A percentile compares a stretch with the other conserved stretches of the same genome.
These are phyloP conservation scores for honey bee (Apis mellifera) DNA, from an alignment of 1,140 invertebrate species.

Conservation along the genomic window Amel_HAv3.1 CM009934.2:12800001-12800500, in stretches of 20 bases:
- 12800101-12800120: not conserved
- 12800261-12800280: not conserved
- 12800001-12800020: not conserved
- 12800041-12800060: not conserved
- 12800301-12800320: not conserved
- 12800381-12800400: not conserved
- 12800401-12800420: not conserved
- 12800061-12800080: not conserved
- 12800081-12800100: too few relatives aligned
- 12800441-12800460: constrained; percentile 52
- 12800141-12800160: constrained; percentile 24
- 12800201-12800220: constrained; percentile 23
- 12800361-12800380: not conserved
- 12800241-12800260: not conserved
- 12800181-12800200: constrained; percentile 34
- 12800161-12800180: constrained; percentile 33
- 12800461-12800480: constrained; percentile 53
- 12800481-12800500: constrained; percentile 52
- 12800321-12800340: not conserved
- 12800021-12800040: not conserved
- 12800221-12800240: constrained; percentile 9
- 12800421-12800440: not conserved
- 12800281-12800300: not conserved
- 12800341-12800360: constrained; percentile 11
- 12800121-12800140: constrained; percentile 32